phyloP scores from a whole-genome alignment of 2,797 vertebrate genomes.

The Coilia nasus region DNA sequence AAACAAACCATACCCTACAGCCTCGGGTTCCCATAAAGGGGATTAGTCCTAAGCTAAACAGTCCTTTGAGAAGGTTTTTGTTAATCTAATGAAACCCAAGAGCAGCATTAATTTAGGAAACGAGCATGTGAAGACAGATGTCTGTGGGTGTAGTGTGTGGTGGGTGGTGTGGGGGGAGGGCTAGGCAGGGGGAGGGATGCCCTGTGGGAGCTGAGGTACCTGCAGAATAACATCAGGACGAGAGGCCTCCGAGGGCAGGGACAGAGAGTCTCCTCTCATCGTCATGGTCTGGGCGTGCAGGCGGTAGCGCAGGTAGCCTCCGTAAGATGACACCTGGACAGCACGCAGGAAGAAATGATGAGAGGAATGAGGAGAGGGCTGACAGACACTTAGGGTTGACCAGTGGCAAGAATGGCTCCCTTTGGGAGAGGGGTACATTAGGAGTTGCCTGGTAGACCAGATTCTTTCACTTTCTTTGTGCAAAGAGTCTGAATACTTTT shows the following conservation, averaged over 20 bases:
- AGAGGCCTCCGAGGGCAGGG: slow-evolving; percentile 82
- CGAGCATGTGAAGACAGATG: slow-evolving; percentile 11
- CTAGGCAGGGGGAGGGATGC: too few species aligned
- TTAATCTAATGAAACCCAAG: not conserved
- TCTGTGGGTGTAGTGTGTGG: not conserved
- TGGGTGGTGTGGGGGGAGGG: not conserved
- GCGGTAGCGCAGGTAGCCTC: slow-evolving; percentile 84
- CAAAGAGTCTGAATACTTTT: not conserved
- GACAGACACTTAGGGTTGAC: not conserved
- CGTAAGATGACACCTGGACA: slow-evolving; percentile 89
- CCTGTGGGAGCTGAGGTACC: slow-evolving; percentile 66
- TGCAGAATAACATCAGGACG: slow-evolving; percentile 89
- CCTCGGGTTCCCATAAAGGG: not conserved
- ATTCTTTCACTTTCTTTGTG: not conserved
- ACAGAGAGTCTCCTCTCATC: slow-evolving; percentile 83
- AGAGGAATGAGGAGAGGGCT: not conserved
- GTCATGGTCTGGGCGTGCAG: slow-evolving; percentile 84
- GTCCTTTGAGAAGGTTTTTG: not conserved
- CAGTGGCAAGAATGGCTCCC: not conserved
- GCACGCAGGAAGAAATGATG: not conserved
- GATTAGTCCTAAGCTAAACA: not conserved
- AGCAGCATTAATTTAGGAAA: not conserved
- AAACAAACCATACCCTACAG: slow-evolving; percentile 3
- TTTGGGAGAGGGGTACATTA: slow-evolving; percentile 1
- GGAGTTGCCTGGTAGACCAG: not conserved